A percentile compares a stretch with the other conserved stretches of the same genome.
Conservation (phyloP, 2,113 vertebrate species). For the Aleadryas rufinucha region DNA sequence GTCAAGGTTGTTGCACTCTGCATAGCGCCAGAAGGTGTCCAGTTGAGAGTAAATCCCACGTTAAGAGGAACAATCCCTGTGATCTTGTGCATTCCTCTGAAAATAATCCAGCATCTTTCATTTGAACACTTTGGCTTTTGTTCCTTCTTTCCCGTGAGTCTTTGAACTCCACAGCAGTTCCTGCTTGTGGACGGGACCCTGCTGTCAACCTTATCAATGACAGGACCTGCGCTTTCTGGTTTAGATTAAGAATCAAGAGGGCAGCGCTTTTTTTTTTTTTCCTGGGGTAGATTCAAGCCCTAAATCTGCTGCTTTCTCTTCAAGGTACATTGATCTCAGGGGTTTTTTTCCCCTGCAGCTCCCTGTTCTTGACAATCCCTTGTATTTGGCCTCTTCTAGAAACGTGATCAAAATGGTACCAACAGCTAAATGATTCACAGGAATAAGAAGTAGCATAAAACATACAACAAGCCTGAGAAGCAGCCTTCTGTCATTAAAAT, state of each 20-base stretch:
- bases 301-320: not conserved
- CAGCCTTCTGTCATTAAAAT: not conserved
- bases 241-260: not conserved
- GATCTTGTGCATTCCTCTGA: not conserved
- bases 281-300: not conserved
- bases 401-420: not conserved
- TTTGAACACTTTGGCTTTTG: not conserved
- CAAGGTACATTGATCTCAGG: not conserved
- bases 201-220: not conserved
- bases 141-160: not conserved
- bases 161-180: not conserved
- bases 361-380: not conserved
- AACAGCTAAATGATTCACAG: not conserved
- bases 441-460: not conserved
- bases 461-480: not conserved
- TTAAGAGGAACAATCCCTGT: not conserved
- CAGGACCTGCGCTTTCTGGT: not conserved
- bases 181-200: not conserved
- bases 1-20: not conserved
- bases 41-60: not conserved
- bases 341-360: not conserved
- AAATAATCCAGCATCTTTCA: not conserved
- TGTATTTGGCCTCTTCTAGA: not conserved
- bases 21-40: not conserved
- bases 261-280: not conserved